Percentiles rank a stretch among this genome's conserved stretches.
phyloP scores from a whole-genome alignment of 2,113 vertebrate genomes.

The Acanthochromis polyacanthus region DNA sequence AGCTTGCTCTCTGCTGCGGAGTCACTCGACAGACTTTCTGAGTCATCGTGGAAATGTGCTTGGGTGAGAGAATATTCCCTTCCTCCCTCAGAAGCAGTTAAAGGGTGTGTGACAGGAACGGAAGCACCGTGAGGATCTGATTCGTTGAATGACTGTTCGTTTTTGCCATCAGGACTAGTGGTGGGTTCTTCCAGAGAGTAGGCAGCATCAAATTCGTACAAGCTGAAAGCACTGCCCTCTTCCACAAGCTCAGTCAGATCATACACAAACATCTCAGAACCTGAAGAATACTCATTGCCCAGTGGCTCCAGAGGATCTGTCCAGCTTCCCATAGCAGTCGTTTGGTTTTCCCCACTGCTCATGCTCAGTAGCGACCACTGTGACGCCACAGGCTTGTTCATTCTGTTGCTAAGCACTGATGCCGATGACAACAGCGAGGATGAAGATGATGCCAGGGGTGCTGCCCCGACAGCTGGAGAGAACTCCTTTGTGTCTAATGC shows the following conservation, averaged over 20 bases:
- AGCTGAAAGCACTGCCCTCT: constrained; percentile 37
- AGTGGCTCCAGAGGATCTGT: constrained; percentile 37
- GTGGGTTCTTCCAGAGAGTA: constrained; percentile 54
- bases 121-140: neutral
- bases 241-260: constrained; percentile 59
- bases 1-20: neutral
- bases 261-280: constrained; percentile 55
- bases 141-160: constrained; percentile 7
- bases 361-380: constrained; percentile 42
- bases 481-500: constrained; percentile 15
- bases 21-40: neutral
- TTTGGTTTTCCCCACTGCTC: constrained; percentile 40
- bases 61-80: neutral
- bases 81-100: neutral
- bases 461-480: neutral
- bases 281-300: constrained; percentile 40
- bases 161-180: neutral
- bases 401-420: constrained; percentile 68
- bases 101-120: neutral
- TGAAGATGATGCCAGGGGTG: constrained; percentile 4
- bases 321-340: constrained; percentile 34
- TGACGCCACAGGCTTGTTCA: constrained; percentile 72
- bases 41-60: neutral
- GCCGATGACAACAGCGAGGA: neutral
- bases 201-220: constrained; percentile 65